Percentiles rank a stretch among this genome's conserved stretches.
These are phyloP conservation scores for Rhaphigaster nebulosa DNA, from an alignment of 2,888 invertebrate species.

Conservation along the genomic window DNA sequence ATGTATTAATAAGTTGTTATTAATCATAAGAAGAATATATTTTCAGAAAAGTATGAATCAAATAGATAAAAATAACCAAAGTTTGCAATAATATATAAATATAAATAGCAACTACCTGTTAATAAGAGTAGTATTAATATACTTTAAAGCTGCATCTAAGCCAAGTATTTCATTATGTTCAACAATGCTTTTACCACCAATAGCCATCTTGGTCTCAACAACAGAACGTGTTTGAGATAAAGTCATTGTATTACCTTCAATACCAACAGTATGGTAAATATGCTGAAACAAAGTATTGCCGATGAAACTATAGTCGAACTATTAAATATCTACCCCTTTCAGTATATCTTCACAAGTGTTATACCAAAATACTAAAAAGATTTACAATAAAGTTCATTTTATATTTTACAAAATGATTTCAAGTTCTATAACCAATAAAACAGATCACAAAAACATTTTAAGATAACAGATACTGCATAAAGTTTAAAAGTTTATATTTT, in stretches of 20 bases:
- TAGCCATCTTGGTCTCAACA: constrained; percentile 89
- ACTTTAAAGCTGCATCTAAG: constrained; percentile 94
- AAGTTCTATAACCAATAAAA: too few relatives aligned
- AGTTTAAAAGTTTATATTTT: neutral
- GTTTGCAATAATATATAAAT: constrained; percentile 10
- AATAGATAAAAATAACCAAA: neutral
- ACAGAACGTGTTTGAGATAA: constrained; percentile 91
- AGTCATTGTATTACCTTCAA: constrained; percentile 98
- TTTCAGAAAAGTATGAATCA: neutral
- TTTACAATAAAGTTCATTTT: too few relatives aligned
- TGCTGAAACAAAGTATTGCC: constrained; percentile 71
- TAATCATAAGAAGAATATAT: neutral
- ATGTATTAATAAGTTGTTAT: neutral
- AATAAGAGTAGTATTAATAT: constrained; percentile 85
- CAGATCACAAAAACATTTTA: neutral
- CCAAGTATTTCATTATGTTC: constrained; percentile 98
- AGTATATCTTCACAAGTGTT: neutral
- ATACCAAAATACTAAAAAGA: too few relatives aligned
- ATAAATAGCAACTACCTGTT: constrained; percentile 71
- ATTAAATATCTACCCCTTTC: neutral
- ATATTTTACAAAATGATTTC: too few relatives aligned
- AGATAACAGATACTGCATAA: neutral
- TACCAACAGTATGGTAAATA: constrained; percentile 96
- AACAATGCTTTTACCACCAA: constrained; percentile 91
- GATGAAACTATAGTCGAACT: constrained; percentile 15